phyloP scores from a whole-genome alignment of 2,888 invertebrate genomes.

The Papilio protenor region DNA sequence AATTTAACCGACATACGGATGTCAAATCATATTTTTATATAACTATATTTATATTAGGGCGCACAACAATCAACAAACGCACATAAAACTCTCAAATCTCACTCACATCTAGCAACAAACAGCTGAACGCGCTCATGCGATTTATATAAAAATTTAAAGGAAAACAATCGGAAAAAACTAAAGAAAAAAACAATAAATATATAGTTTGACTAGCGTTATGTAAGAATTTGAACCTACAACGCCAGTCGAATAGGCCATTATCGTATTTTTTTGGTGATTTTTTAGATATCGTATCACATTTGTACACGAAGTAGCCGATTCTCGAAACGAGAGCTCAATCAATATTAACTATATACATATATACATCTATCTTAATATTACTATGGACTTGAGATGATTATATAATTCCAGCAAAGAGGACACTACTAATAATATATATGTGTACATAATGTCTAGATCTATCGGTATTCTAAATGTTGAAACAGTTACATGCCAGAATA shows the following conservation, averaged over 20 bases:
- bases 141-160: constrained; percentile 76
- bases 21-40: background rate
- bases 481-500: background rate
- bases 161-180: constrained; percentile 57
- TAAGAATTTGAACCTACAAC: constrained; percentile 55
- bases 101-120: constrained; percentile 68
- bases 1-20: constrained; percentile 13
- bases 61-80: constrained; percentile 81
- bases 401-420: constrained; percentile 47
- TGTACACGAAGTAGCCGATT: constrained; percentile 66
- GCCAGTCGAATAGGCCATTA: constrained; percentile 64
- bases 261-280: constrained; percentile 65
- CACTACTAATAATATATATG: constrained; percentile 25
- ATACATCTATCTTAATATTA: constrained; percentile 65
- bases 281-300: constrained; percentile 62
- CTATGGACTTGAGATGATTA: constrained; percentile 63
- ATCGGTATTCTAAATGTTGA: no score
- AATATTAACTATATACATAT: constrained; percentile 73
- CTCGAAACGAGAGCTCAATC: constrained; percentile 54
- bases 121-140: constrained; percentile 64
- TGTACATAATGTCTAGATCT: constrained; percentile 12
- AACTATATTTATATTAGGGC: constrained; percentile 68
- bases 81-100: constrained; percentile 65
- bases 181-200: constrained; percentile 62
- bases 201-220: constrained; percentile 59